Base-by-base conservation (phyloP, 2,797 vertebrate species). In the Sebastes trivittatus region DNA sequence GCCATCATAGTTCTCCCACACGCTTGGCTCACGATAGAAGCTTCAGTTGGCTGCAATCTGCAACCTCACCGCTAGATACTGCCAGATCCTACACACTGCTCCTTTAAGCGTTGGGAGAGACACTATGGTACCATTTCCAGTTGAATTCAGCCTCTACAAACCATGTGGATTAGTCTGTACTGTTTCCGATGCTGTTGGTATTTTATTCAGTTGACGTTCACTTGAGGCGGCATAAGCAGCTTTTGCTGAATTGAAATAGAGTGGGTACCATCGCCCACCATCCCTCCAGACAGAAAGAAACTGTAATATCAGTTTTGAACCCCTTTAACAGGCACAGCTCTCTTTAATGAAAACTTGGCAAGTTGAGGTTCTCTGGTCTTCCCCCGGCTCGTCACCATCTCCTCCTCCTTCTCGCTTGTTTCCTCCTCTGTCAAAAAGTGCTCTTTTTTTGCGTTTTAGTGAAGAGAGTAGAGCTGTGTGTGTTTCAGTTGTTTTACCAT, bases 341-440 rank as follows among this genome's bases (percentile, higher is more conserved):
- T 71, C 55, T 75, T 58, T 63, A 59, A 67, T 75, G 11, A 68
- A 78, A 72, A 65, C 65, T 62, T 64, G 27, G 5, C 22, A 70
- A 32, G 59, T 62, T 61, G 32, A 63, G 25, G 11, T 52, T 77
- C 20, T 38, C 49, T 36, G 32, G 22, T 76, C 38, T 69, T 20
- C 54, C 23, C 38, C 11, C 1, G 2, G 25, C 69, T 81, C 11
- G 3, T 42, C 20, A 23, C 1, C 0, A 52, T 68, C 66, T 78
- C 66, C 14, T 65, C 61, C 20, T 65, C 61, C 10, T 72, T 7
- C 23, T 58, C 23, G 3, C 14, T 18, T 30, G 46, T 34, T 75
- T 59, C 14, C 8, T 29, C 11, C 4, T 22, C 22, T 23, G 22
- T 59, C 29, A 60, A 60, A 20, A 14, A 58, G 11, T 25, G 55